Percentiles rank a stretch among this genome's conserved stretches.
phyloP scores from a whole-genome alignment of 2,797 vertebrate species.

The Delichon dasypus region DNA sequence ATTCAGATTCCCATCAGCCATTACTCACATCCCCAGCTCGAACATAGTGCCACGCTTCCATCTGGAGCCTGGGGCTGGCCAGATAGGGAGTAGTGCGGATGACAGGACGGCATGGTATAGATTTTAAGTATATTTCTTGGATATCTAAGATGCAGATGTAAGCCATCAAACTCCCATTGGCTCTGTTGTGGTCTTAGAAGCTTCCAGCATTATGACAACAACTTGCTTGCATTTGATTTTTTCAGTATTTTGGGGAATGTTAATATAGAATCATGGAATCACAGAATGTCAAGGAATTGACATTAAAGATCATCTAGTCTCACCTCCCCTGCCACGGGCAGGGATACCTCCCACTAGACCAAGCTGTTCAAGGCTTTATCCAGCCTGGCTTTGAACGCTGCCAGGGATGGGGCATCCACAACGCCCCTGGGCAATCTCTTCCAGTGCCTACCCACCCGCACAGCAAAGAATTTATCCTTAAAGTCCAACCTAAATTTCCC shows the following conservation, averaged over 20 bases:
- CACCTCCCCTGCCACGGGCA: no score
- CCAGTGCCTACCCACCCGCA: fast-evolving
- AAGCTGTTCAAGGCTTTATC: not conserved
- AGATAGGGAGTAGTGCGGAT: fast-evolving
- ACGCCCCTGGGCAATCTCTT: fast-evolving
- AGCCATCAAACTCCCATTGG: not conserved
- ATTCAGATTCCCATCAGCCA: not conserved
- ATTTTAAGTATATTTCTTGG: not conserved
- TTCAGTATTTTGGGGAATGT: not conserved
- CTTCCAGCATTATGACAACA: not conserved
- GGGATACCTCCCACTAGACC: not conserved
- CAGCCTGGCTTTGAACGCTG: not conserved
- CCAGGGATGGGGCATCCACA: not conserved
- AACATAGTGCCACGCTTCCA: fast-evolving
- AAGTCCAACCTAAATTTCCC: not conserved
- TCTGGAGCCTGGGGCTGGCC: not conserved
- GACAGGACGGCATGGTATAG: fast-evolving
- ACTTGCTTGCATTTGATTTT: not conserved
- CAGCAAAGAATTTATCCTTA: not conserved
- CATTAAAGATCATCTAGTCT: not conserved
- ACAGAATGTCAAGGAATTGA: not conserved
- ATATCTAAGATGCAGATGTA: not conserved
- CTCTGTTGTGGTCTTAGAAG: not conserved
- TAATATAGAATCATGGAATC: not conserved
- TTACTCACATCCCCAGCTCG: fast-evolving